Conservation (phyloP, 2,113 vertebrate genomes). For the Mungos mungo region DNA sequence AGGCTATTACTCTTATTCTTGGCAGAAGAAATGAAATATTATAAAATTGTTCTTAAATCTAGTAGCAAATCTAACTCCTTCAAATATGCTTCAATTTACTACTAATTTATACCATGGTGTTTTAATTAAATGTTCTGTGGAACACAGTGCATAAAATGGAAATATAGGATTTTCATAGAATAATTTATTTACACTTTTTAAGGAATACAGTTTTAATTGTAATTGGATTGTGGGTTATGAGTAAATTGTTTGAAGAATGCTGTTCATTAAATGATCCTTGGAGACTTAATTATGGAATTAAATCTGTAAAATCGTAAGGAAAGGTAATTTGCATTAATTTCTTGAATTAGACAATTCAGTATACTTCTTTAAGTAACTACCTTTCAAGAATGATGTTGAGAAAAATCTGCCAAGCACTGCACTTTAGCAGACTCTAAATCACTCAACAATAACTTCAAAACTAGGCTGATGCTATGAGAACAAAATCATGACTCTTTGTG, state of each 20-base stretch:
- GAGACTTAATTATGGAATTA: constrained; percentile 40
- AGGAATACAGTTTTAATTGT: constrained; percentile 45
- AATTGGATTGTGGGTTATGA: constrained; percentile 39
- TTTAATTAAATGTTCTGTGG: constrained; percentile 54
- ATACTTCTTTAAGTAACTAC: constrained; percentile 23
- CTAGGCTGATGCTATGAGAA: background rate
- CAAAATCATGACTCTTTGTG: background rate
- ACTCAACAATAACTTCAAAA: constrained; percentile 12
- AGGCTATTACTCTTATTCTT: constrained; percentile 14
- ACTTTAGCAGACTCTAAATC: constrained; percentile 32
- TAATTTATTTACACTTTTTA: constrained; percentile 57
- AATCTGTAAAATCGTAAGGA: constrained; percentile 48
- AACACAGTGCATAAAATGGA: constrained; percentile 51
- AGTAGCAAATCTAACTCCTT: background rate
- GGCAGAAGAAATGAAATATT: constrained; percentile 50
- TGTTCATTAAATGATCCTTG: constrained; percentile 54
- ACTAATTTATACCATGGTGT: constrained; percentile 33
- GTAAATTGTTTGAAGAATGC: constrained; percentile 42
- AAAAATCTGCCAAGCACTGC: constrained; percentile 6
- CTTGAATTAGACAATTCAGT: constrained; percentile 37
- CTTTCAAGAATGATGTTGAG: background rate
- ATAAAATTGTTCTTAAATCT: constrained; percentile 31
- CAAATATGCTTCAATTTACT: constrained; percentile 62
- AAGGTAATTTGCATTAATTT: constrained; percentile 55
- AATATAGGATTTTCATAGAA: constrained; percentile 50